These are phyloP conservation scores for Chouioia cunea DNA, from an alignment of 2,888 invertebrate species.

Conservation along the genomic window DNA sequence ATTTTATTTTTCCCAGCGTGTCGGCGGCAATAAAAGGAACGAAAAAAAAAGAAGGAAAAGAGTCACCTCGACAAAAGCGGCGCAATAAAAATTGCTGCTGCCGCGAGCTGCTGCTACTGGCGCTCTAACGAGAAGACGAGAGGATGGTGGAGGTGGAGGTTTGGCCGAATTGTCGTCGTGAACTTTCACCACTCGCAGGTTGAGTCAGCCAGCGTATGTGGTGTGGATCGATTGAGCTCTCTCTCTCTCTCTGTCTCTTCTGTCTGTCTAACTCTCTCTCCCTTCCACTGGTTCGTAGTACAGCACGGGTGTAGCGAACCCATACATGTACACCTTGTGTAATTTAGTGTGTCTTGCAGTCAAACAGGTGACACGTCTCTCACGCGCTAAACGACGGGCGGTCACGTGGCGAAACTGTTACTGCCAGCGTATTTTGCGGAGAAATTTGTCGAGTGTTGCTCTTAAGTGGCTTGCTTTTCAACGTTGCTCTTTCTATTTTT, in stretches of 20 bases:
- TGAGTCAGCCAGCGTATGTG: slow-evolving; percentile 31
- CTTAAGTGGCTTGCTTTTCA: neutral
- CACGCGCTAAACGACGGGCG: neutral
- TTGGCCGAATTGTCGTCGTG: slow-evolving; percentile 34
- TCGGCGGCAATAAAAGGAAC: slow-evolving; percentile 9
- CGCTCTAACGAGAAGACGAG: slow-evolving; percentile 37
- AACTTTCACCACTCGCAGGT: slow-evolving; percentile 44
- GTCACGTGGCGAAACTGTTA: too few species aligned
- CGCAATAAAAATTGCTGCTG: slow-evolving; percentile 37
- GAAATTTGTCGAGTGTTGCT: too few species aligned
- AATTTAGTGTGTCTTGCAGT: slow-evolving; percentile 29
- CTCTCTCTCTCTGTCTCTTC: slow-evolving; percentile 22
- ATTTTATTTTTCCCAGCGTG: too few species aligned
- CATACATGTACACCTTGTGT: neutral
- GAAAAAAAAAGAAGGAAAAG: slow-evolving; percentile 13
- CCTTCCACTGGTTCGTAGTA: slow-evolving; percentile 48
- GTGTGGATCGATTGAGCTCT: slow-evolving; percentile 41
- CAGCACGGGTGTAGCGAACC: slow-evolving; percentile 37
- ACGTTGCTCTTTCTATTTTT: neutral
- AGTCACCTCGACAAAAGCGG: slow-evolving; percentile 6
- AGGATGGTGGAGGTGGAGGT: neutral
- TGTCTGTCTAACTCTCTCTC: slow-evolving; percentile 43
- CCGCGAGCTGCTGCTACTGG: slow-evolving; percentile 11
- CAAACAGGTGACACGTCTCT: slow-evolving; percentile 13
- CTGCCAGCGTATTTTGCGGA: too few species aligned